Percentiles rank a stretch among this genome's conserved stretches.
Evolutionary conservation across 2,113 vertebrate genomes (phyloP).

Genomic region (Ariopsis seemanni): DNA sequence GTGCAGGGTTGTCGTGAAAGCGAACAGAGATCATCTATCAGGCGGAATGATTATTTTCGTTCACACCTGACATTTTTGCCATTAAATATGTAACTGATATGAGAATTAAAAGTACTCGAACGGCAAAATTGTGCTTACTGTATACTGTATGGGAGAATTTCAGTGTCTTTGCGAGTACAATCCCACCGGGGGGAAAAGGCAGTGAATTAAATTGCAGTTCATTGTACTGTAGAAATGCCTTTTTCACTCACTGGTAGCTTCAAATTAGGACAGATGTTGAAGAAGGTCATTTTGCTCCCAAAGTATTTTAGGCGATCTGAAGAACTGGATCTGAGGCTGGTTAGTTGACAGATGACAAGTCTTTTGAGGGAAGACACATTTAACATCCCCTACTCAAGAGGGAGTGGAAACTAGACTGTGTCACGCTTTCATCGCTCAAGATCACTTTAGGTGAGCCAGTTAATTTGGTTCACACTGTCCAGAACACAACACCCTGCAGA

Average conservation of each 20-base stretch:
- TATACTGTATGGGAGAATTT: neutral
- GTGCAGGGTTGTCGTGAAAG: neutral
- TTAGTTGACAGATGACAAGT: slow-evolving; percentile 70
- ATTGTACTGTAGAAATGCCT: slow-evolving; percentile 60
- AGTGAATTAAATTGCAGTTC: slow-evolving; percentile 62
- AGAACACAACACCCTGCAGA: slow-evolving; percentile 23
- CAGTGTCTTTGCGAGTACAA: neutral
- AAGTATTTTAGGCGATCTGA: slow-evolving; percentile 71
- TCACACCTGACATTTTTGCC: neutral
- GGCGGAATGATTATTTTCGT: neutral
- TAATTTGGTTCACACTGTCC: slow-evolving; percentile 34
- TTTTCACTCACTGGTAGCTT: slow-evolving; percentile 67
- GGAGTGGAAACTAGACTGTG: slow-evolving; percentile 56
- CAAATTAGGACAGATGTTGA: slow-evolving; percentile 76
- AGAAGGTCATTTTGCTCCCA: slow-evolving; percentile 71
- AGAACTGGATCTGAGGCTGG: slow-evolving; percentile 49
- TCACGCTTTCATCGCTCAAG: slow-evolving; percentile 47
- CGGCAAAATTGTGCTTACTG: neutral
- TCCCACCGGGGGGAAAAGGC: slow-evolving; percentile 35
- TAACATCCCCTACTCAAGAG: slow-evolving; percentile 39
- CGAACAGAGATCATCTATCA: neutral
- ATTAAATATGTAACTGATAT: neutral
- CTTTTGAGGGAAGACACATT: slow-evolving; percentile 66
- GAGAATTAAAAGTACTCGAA: neutral
- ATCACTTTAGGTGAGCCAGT: slow-evolving; percentile 51